phyloP scores from a whole-genome alignment of 2,797 vertebrate species.

The Linurgus olivaceus region DNA sequence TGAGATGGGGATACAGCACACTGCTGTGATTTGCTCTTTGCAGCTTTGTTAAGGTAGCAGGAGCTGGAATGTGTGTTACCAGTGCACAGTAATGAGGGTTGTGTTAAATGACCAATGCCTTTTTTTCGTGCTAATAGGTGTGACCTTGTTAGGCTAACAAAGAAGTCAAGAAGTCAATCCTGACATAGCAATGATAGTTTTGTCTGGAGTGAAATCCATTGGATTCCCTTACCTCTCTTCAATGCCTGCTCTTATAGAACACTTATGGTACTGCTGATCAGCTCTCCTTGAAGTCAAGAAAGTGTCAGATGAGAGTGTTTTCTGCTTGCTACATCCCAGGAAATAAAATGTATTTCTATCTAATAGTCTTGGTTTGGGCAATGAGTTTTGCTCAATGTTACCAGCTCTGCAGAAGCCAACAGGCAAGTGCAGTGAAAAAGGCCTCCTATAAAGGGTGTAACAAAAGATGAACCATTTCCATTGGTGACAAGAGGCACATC shows the following conservation, averaged over 20 bases:
- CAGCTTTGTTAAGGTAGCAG: background rate
- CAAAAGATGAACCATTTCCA: slow-evolving; percentile 68
- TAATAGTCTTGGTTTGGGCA: slow-evolving; percentile 66
- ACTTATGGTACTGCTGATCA: slow-evolving; percentile 21
- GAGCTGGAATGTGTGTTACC: slow-evolving; percentile 7
- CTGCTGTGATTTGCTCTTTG: slow-evolving; percentile 12
- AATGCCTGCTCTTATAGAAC: slow-evolving; percentile 33
- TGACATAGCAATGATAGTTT: slow-evolving; percentile 34
- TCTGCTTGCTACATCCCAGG: slow-evolving; percentile 44
- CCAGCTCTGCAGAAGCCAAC: slow-evolving; percentile 65
- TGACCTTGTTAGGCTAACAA: slow-evolving; percentile 36
- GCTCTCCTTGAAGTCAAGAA: slow-evolving; percentile 5
- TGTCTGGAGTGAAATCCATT: slow-evolving; percentile 55
- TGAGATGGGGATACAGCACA: background rate
- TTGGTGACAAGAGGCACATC: slow-evolving; percentile 59
- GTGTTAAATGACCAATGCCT: slow-evolving; percentile 2
- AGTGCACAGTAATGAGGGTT: background rate
- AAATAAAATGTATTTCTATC: slow-evolving; percentile 53
- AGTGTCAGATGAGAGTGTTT: slow-evolving; percentile 57
- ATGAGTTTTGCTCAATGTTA: slow-evolving; percentile 66
- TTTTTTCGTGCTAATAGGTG: slow-evolving; percentile 38
- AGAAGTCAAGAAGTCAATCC: slow-evolving; percentile 36
- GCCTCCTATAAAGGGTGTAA: slow-evolving; percentile 52
- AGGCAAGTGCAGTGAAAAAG: slow-evolving; percentile 62
- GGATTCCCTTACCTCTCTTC: slow-evolving; percentile 52